Evolutionary conservation across 2,797 vertebrate species (phyloP).

Genomic region (Diplodus puntazzo): DNA sequence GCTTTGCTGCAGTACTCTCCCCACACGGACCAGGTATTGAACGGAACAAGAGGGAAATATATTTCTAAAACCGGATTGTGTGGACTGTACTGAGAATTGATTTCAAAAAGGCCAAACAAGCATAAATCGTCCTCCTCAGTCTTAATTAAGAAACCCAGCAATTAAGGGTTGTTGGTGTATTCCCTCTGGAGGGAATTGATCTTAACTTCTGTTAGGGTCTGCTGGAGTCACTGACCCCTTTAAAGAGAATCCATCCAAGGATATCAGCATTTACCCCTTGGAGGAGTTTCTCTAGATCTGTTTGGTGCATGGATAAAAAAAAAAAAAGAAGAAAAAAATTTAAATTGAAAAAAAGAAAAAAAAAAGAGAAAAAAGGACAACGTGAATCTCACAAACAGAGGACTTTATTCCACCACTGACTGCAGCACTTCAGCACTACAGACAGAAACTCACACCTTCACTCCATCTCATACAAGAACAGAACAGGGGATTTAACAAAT

Average conservation of each 20-base stretch:
- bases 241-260: not conserved
- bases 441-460: slow-evolving; percentile 73
- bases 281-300: not conserved
- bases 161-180: not conserved
- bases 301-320: not conserved
- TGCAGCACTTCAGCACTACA: slow-evolving; percentile 60
- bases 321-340: no score
- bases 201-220: no score
- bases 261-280: not conserved
- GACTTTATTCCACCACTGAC: slow-evolving; percentile 84
- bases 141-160: not conserved
- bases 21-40: not conserved
- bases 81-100: rapidly evolving
- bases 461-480: slow-evolving; percentile 76
- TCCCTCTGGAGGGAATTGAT: not conserved
- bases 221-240: no score
- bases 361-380: not conserved
- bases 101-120: rapidly evolving
- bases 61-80: not conserved
- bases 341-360: not conserved
- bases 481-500: slow-evolving; percentile 75
- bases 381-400: slow-evolving; percentile 83
- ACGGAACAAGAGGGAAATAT: not conserved
- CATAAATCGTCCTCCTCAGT: not conserved
- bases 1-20: not conserved